phyloP scores from a whole-genome alignment of 1,140 invertebrate species.

The Hestina assimilis region DNA sequence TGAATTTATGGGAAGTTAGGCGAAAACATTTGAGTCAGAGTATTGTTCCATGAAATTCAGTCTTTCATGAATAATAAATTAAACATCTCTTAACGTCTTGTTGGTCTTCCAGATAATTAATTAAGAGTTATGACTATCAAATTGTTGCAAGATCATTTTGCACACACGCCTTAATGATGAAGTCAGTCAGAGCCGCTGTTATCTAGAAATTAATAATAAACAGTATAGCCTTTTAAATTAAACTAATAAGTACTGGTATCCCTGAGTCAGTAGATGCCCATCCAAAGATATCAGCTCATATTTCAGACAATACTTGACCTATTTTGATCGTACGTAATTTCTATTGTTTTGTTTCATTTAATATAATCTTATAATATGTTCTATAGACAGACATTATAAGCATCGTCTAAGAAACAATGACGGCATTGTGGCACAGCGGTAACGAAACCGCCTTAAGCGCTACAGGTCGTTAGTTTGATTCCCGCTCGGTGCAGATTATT shows the following conservation, averaged over 20 bases:
- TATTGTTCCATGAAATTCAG: neutral
- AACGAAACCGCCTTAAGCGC: too few relatives aligned
- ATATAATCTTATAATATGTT: too few relatives aligned
- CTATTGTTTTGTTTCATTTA: too few relatives aligned
- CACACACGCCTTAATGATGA: constrained; percentile 36
- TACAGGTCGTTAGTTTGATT: too few relatives aligned
- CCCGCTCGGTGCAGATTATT: too few relatives aligned
- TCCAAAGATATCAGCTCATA: neutral
- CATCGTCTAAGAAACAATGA: too few relatives aligned
- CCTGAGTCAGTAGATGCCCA: neutral
- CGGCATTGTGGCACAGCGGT: too few relatives aligned
- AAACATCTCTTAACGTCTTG: neutral
- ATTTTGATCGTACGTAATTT: too few relatives aligned
- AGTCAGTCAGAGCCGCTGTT: constrained; percentile 37
- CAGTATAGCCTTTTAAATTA: constrained; percentile 19
- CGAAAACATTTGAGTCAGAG: too few relatives aligned
- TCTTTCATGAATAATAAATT: neutral
- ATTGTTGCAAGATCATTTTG: constrained; percentile 46
- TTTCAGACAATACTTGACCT: neutral
- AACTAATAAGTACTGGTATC: neutral
- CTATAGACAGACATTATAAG: too few relatives aligned
- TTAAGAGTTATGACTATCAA: constrained; percentile 43
- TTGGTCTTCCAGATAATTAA: constrained; percentile 32
- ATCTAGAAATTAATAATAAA: constrained; percentile 41
- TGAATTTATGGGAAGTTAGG: too few relatives aligned